Conservation (phyloP, 2,888 invertebrate genomes). For the Cosmorhoe ocellata region DNA sequence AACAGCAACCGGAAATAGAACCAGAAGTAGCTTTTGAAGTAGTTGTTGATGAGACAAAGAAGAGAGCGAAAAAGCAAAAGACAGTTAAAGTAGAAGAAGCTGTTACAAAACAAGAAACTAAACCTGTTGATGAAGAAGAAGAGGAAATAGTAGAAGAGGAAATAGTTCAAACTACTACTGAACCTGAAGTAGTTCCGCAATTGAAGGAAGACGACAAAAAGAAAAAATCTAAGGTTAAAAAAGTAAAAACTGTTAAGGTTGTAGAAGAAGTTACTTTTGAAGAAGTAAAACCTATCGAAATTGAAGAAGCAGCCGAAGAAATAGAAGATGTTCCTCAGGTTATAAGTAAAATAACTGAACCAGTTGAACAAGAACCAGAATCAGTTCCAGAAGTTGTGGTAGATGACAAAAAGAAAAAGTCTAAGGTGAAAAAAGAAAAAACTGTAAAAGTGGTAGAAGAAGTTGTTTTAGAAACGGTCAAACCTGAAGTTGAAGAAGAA, state of each 20-base stretch:
- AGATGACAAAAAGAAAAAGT: conserved; percentile 16
- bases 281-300: neutral
- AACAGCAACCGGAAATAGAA: conserved; percentile 67
- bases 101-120: conserved; percentile 31
- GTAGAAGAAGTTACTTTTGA: conserved; percentile 1
- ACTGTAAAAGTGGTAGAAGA: conserved; percentile 44
- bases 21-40: conserved; percentile 61
- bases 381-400: conserved; percentile 4
- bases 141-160: conserved; percentile 6
- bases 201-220: neutral
- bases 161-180: neutral
- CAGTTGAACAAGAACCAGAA: conserved; percentile 1
- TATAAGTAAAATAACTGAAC: neutral
- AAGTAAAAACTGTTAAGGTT: conserved; percentile 1
- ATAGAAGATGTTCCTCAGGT: neutral
- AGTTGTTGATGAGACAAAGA: conserved; percentile 55
- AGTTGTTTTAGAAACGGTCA: conserved; percentile 29
- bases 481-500: conserved; percentile 15
- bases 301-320: neutral
- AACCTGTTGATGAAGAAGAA: conserved; percentile 17
- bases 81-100: conserved; percentile 44
- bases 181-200: neutral
- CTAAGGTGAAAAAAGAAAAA: conserved; percentile 24
- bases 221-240: conserved; percentile 4
- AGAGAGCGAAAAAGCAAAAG: conserved; percentile 37